These are phyloP conservation scores for Odontocolon sp. DNA, from an alignment of 2,888 invertebrate genomes.

Conservation along the genomic window DNA sequence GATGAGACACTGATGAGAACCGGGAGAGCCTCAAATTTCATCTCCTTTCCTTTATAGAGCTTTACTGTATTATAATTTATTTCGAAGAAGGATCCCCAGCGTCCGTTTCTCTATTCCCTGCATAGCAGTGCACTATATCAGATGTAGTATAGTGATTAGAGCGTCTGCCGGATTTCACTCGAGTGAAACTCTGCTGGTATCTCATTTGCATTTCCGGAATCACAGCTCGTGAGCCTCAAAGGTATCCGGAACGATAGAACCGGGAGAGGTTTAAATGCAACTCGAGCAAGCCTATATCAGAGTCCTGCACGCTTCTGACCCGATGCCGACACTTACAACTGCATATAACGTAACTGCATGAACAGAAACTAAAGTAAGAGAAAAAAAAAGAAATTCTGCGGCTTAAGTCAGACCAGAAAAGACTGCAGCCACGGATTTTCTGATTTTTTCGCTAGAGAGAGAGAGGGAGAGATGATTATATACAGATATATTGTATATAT, in stretches of 20 bases:
- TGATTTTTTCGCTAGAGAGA: background rate
- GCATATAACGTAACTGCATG: background rate
- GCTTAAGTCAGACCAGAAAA: conserved; percentile 1
- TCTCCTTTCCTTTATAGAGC: background rate
- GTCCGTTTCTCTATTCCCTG: background rate
- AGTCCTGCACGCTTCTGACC: background rate
- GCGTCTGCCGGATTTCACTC: background rate
- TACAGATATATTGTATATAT: conserved; percentile 7
- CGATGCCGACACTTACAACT: conserved; percentile 6
- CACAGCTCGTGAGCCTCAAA: background rate
- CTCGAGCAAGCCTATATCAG: too few relatives aligned
- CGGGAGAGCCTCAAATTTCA: background rate
- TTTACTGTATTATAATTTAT: conserved; percentile 1
- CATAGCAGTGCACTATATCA: background rate
- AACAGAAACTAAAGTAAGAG: background rate
- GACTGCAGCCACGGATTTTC: background rate
- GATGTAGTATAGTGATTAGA: conserved; percentile 12
- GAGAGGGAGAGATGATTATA: background rate
- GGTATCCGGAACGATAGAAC: background rate
- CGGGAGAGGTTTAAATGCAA: too few relatives aligned
- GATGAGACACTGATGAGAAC: background rate
- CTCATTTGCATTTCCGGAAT: conserved; percentile 29
- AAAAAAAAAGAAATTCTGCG: conserved; percentile 8
- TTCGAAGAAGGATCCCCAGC: background rate
- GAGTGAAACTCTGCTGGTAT: conserved; percentile 1